Percentiles rank a stretch among this genome's conserved stretches.
phyloP scores from a whole-genome alignment of 2,113 vertebrate species.

The Megalops atlanticus region DNA sequence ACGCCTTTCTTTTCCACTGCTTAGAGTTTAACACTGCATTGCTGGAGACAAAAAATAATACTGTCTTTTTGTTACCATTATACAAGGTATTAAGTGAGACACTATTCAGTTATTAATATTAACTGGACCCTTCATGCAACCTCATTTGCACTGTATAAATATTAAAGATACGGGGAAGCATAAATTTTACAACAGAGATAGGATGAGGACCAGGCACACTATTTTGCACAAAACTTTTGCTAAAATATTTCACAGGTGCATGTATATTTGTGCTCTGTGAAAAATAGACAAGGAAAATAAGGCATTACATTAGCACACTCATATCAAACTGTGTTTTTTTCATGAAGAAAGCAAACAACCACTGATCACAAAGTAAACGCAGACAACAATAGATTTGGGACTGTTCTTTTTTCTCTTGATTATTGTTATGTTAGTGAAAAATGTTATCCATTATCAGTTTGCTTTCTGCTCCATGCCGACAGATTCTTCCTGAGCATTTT shows the following conservation, averaged over 20 bases:
- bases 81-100: slow-evolving; percentile 10
- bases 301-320: background rate
- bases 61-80: background rate
- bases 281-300: background rate
- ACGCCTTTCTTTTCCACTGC: background rate
- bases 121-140: slow-evolving; percentile 3
- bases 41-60: background rate
- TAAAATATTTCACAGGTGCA: background rate
- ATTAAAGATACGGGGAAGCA: background rate
- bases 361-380: background rate
- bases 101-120: slow-evolving; percentile 14
- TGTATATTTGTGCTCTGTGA: background rate
- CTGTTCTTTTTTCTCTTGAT: too few species aligned
- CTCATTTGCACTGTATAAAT: background rate
- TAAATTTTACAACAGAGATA: background rate
- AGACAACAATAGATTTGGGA: too few species aligned
- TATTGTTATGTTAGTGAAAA: too few species aligned
- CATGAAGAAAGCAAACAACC: background rate
- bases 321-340: background rate
- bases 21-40: background rate
- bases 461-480: too few species aligned
- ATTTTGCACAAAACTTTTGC: background rate
- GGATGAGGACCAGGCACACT: background rate
- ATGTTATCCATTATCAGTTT: too few species aligned
- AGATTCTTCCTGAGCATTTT: too few species aligned